These are phyloP conservation scores for Aphodius sticticus DNA, from an alignment of 2,888 invertebrate genomes.

Conservation along the genomic window DNA sequence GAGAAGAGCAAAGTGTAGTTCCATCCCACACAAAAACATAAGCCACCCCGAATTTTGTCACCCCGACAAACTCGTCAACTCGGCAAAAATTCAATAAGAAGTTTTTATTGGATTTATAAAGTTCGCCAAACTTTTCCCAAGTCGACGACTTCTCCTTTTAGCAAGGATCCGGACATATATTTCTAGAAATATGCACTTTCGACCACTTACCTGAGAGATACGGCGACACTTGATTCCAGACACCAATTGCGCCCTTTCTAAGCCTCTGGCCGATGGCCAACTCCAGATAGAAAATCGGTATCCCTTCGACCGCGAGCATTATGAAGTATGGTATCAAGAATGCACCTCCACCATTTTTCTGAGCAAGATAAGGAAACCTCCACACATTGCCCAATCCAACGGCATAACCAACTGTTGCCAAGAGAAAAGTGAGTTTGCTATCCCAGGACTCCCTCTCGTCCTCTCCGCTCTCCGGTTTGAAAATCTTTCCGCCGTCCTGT, in stretches of 20 bases:
- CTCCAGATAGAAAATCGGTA: constrained; percentile 96
- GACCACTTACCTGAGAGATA: constrained; percentile 68
- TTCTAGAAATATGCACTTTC: not conserved
- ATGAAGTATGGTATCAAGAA: constrained; percentile 96
- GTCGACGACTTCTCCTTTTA: not conserved
- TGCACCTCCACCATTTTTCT: constrained; percentile 96
- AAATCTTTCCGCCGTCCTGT: constrained; percentile 65
- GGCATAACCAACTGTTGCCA: constrained; percentile 90
- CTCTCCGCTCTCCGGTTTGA: constrained; percentile 73
- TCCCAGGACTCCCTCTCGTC: constrained; percentile 92
- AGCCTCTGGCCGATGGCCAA: constrained; percentile 93
- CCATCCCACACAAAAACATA: too few species aligned
- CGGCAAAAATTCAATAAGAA: not conserved
- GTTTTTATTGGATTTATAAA: not conserved
- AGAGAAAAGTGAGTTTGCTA: constrained; percentile 88
- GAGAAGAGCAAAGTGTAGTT: too few species aligned
- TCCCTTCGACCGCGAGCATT: constrained; percentile 93
- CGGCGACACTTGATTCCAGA: constrained; percentile 94
- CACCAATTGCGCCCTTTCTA: constrained; percentile 92
- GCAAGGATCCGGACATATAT: not conserved
- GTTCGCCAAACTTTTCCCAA: not conserved
- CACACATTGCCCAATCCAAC: constrained; percentile 95
- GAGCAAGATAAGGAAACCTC: constrained; percentile 94
- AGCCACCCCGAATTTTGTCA: not conserved
- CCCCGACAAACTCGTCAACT: constrained; percentile 4